These are phyloP conservation scores for Cygnus atratus DNA, from an alignment of 2,113 vertebrate species.

Conservation along the genomic window DNA sequence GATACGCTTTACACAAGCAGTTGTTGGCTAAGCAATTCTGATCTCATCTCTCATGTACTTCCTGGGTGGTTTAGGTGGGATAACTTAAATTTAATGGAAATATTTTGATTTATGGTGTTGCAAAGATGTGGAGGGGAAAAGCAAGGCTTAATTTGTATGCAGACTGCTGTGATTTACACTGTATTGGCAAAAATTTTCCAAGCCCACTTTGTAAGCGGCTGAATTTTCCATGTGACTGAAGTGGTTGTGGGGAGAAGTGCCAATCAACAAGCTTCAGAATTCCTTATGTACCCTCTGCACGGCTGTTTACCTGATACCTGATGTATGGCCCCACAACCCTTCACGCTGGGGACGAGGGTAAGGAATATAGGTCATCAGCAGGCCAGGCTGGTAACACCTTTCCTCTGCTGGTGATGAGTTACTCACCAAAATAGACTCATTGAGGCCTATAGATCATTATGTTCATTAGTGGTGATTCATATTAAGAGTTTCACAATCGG, in stretches of 20 bases:
- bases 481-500: neutral
- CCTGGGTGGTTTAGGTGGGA: neutral
- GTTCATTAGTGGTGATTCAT: slow-evolving; percentile 40
- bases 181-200: neutral
- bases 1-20: neutral
- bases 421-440: neutral
- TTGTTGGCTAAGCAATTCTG: neutral
- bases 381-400: slow-evolving; percentile 14
- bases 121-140: neutral
- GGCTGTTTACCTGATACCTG: neutral
- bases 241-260: neutral
- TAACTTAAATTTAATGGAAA: neutral
- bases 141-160: neutral
- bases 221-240: neutral
- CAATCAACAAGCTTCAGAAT: fast-evolving
- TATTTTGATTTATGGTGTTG: neutral
- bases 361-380: slow-evolving; percentile 9
- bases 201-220: neutral
- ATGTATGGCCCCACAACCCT: neutral
- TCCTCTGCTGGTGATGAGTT: neutral
- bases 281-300: neutral
- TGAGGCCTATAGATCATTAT: neutral
- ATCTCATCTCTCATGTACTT: neutral
- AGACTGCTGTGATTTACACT: neutral
- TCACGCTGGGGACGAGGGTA: neutral